phyloP scores from a whole-genome alignment of 2,113 vertebrate genomes.

The Myotis yumanensis region DNA sequence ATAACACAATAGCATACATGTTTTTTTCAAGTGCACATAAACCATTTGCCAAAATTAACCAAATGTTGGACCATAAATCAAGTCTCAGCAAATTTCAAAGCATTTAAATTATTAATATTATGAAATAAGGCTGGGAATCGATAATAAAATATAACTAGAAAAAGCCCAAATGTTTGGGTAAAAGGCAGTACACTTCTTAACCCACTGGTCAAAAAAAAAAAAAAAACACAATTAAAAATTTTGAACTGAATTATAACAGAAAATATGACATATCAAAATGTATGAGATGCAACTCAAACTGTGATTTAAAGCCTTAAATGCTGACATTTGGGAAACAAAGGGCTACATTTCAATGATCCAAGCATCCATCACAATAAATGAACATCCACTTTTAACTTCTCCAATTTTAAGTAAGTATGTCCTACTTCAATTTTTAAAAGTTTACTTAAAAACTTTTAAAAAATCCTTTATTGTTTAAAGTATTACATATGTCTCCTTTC shows the following conservation, averaged over 20 bases:
- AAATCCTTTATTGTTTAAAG: too few relatives aligned
- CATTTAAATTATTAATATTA: constrained; percentile 34
- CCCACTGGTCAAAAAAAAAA: background rate
- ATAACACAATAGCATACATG: background rate
- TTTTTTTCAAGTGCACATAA: constrained; percentile 36
- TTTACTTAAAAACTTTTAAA: background rate
- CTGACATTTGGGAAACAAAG: background rate
- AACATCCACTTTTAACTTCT: background rate
- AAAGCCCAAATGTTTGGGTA: background rate
- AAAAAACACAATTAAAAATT: background rate
- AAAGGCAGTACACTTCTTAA: background rate
- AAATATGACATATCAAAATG: background rate
- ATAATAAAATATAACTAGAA: constrained; percentile 21
- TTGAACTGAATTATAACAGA: background rate
- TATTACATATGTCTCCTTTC: too few relatives aligned
- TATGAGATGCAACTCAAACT: background rate
- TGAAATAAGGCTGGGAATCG: constrained; percentile 18
- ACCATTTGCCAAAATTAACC: constrained; percentile 44
- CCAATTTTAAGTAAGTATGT: background rate
- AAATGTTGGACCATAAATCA: constrained; percentile 40
- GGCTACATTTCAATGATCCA: background rate
- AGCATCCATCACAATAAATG: background rate
- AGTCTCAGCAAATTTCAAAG: constrained; percentile 30
- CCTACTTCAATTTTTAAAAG: background rate
- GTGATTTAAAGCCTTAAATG: background rate